A percentile compares a stretch with the other conserved stretches of the same genome.
phyloP scores from a whole-genome alignment of 1,140 invertebrate genomes.

The Eurosta solidaginis region DNA sequence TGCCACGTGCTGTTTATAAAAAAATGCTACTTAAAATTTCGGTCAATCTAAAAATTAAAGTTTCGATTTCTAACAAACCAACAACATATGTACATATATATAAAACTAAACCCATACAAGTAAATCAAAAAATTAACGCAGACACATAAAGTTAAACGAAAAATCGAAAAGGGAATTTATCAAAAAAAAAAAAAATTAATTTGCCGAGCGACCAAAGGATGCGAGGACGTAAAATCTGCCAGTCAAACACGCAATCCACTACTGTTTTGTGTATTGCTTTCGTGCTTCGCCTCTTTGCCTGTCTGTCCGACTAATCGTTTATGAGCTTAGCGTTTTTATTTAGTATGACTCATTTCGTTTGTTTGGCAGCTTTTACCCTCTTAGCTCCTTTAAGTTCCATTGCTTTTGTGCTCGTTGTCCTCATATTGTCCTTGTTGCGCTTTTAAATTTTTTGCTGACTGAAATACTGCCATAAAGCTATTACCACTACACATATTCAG shows the following conservation, averaged over 20 bases:
- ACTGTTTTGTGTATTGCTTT: not conserved
- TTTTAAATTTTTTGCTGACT: not conserved
- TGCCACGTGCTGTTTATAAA: not conserved
- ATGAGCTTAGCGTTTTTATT: not conserved
- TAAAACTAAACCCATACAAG: not conserved
- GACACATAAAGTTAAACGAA: not conserved
- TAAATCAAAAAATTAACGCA: not conserved
- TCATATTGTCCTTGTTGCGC: not conserved
- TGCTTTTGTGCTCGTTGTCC: not conserved
- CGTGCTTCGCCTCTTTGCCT: not conserved
- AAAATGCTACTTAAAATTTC: not conserved
- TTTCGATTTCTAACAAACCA: slow-evolving; percentile 2
- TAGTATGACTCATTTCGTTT: not conserved
- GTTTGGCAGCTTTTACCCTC: not conserved
- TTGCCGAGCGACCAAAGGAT: not conserved
- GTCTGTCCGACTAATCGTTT: not conserved
- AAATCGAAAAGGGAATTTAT: not conserved
- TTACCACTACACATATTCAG: not conserved
- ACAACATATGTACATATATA: not conserved
- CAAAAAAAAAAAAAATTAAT: not conserved
- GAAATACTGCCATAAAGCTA: not conserved
- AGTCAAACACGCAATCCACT: not conserved
- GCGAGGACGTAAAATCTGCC: not conserved
- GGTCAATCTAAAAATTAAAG: slow-evolving; percentile 3
- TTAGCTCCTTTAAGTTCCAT: not conserved